A percentile compares a stretch with the other conserved stretches of the same genome.
phyloP scores from a whole-genome alignment of 2,113 vertebrate species.

The Calonectris borealis region DNA sequence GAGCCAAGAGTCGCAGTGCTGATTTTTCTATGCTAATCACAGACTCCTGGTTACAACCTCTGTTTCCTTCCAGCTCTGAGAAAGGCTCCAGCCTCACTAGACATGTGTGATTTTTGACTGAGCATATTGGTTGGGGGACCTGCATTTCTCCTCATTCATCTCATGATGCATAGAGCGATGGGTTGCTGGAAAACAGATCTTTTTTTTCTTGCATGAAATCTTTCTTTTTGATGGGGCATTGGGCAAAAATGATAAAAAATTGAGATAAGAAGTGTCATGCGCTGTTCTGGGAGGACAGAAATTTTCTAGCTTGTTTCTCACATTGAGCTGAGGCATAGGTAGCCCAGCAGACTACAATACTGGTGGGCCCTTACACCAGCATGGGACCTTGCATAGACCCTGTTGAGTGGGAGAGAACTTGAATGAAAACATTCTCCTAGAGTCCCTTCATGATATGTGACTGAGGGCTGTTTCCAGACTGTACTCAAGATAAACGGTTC shows the following conservation, averaged over 20 bases:
- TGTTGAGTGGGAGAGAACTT: background rate
- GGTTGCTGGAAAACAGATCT: background rate
- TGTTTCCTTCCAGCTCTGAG: background rate
- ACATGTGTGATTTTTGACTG: background rate
- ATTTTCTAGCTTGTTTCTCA: background rate
- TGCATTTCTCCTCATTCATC: background rate
- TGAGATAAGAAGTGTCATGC: accelerated
- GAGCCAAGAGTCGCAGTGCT: background rate
- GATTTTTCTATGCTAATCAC: background rate
- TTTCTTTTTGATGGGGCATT: background rate
- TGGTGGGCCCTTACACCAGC: background rate
- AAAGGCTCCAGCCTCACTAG: background rate
- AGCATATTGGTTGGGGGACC: background rate
- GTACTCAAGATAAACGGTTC: background rate
- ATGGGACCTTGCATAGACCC: background rate
- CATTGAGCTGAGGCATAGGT: background rate
- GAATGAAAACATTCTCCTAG: background rate
- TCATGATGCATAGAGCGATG: background rate
- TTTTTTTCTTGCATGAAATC: background rate
- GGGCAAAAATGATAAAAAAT: background rate
- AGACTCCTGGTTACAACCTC: background rate
- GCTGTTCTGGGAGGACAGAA: background rate
- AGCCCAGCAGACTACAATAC: background rate
- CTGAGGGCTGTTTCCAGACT: background rate
- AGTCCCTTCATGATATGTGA: background rate